Base-by-base conservation (phyloP, 2,113 vertebrate genomes). In the Pao palembangensis region DNA sequence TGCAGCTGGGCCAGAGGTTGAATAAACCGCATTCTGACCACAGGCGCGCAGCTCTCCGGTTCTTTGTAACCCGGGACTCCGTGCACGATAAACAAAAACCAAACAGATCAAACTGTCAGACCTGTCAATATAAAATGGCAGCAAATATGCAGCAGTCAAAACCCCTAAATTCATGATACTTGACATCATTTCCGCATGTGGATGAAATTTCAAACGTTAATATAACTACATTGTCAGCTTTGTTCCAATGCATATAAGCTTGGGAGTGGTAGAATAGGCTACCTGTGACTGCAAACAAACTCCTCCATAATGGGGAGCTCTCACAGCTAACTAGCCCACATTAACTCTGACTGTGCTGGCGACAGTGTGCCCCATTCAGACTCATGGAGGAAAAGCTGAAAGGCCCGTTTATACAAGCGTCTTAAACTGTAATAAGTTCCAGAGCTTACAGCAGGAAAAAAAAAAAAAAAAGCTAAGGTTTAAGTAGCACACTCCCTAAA, bases 391-490 rank as follows among this genome's bases (percentile, higher is more conserved):
- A 62, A 73, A 68, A 76, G 73, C 87, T 89, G 83, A 88, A 89
- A 83, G 78, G 81, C 75, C 57, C 77, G 74, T 87, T 88, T 88
- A 88, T 90, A 73, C 85, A 87, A 86, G 80, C 64, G 76, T 77
- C 70, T 80, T 60, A 64, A 79, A 82, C 81, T 85, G 84, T 87
- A 90, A 87, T 88, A 88, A 85, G 85, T 90, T 90, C 87, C 88
- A 88, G 85, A 86, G 87, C 62, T 68, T 81, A 62, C 34, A 67
- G 64, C 44, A 61, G 71, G 66, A n/a, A 61, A 65, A 64, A 74
- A 61, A 64, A 28, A 70, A 64, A 68, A 64, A 76, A 59, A 64
- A 38, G n/a, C 8, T 34, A 55, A 70, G 71, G 60, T 82, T 47
- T 77, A 85, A 84, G 81, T 79, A 78, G 72, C 67, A 57, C 73